These are phyloP conservation scores for Parasteatoda lunata DNA, from an alignment of 2,888 invertebrate species.

Conservation along the genomic window DNA sequence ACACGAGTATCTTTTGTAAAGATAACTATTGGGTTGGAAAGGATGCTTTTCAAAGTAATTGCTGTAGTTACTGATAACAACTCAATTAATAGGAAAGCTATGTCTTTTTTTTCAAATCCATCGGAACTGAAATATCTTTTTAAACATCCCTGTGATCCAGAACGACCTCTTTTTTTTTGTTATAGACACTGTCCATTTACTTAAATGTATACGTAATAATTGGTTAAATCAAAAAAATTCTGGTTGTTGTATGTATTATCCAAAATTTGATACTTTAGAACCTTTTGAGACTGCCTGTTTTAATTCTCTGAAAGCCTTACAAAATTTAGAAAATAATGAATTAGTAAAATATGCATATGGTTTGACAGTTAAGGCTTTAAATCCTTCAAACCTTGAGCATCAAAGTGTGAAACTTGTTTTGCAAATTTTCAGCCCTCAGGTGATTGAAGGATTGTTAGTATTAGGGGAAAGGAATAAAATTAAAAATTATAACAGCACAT, in stretches of 20 bases:
- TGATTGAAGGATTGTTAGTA: slow-evolving; percentile 1
- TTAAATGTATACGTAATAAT: slow-evolving; percentile 39
- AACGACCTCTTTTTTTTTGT: slow-evolving; percentile 7
- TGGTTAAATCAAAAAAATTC: slow-evolving; percentile 28
- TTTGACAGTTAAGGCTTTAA: slow-evolving; percentile 18
- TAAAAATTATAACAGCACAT: neutral
- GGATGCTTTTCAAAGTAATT: slow-evolving; percentile 10
- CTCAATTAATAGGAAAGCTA: slow-evolving; percentile 29
- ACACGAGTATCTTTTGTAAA: neutral
- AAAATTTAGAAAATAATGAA: neutral
- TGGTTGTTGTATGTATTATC: slow-evolving; percentile 8
- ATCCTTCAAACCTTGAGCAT: slow-evolving; percentile 14
- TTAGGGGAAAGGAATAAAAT: slow-evolving; percentile 8
- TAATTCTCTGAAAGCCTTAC: slow-evolving; percentile 4
- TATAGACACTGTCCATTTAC: slow-evolving; percentile 29
- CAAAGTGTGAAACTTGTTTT: slow-evolving; percentile 40
- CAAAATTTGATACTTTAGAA: slow-evolving; percentile 9
- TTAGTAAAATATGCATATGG: slow-evolving; percentile 28
- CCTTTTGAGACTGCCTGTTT: slow-evolving; percentile 19
- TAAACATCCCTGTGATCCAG: neutral
- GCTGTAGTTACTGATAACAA: slow-evolving; percentile 10
- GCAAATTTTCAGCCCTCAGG: slow-evolving; percentile 23
- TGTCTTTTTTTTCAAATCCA: neutral
- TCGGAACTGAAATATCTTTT: neutral
- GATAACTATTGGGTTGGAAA: neutral